phyloP scores from a whole-genome alignment of 2,113 vertebrate genomes.

The Myxocyprinus asiaticus region DNA sequence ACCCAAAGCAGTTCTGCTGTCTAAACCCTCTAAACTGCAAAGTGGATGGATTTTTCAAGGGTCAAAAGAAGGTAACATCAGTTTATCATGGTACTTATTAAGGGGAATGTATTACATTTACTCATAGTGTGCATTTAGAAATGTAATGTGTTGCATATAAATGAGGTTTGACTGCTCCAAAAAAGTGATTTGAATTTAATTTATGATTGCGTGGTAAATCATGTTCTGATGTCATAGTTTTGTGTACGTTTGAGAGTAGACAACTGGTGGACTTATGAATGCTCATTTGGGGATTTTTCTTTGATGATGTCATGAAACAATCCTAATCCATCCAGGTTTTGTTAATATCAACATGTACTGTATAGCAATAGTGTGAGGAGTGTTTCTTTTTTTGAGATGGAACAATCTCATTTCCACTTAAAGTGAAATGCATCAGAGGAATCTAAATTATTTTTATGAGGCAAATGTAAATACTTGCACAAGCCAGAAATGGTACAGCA shows the following conservation, averaged over 20 bases:
- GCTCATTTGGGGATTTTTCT: neutral
- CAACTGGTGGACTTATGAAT: no score
- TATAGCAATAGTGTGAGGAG: neutral
- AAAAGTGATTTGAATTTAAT: neutral
- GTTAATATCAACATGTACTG: neutral
- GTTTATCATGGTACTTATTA: constrained; percentile 15
- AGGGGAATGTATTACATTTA: neutral
- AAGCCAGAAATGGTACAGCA: no score
- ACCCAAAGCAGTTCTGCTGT: neutral
- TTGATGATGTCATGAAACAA: neutral
- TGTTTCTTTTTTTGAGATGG: neutral
- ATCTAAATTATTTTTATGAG: no score
- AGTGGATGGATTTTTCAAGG: constrained; percentile 2
- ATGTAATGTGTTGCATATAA: neutral
- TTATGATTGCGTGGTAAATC: neutral
- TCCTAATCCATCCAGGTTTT: neutral
- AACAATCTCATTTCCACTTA: no score
- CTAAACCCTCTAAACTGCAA: neutral
- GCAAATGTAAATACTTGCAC: no score
- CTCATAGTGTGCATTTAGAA: neutral
- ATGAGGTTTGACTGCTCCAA: neutral
- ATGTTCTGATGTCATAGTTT: no score
- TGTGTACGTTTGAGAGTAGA: no score
- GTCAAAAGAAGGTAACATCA: constrained; percentile 19
- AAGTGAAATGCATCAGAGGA: no score